phyloP scores from a whole-genome alignment of 2,888 invertebrate genomes.

The Sussaba pulchella region DNA sequence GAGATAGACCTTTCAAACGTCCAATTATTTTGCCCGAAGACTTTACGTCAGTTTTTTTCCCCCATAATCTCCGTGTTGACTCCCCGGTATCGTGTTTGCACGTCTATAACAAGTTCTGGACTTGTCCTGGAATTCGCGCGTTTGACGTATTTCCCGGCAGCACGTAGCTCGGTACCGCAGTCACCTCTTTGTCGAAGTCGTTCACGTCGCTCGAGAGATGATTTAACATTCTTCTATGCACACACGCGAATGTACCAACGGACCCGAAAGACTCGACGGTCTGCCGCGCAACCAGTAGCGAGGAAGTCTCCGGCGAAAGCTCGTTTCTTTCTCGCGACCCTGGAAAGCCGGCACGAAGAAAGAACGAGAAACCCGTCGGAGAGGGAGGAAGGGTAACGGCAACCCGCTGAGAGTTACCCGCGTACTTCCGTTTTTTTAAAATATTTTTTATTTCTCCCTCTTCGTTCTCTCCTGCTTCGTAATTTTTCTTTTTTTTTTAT shows the following conservation, averaged over 20 bases:
- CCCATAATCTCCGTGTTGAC: conserved; percentile 1
- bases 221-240: conserved; percentile 64
- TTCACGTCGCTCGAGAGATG: conserved; percentile 59
- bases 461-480: conserved; percentile 24
- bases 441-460: too few relatives aligned
- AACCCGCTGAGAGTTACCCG: conserved; percentile 51
- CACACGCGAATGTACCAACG: conserved; percentile 9
- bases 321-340: conserved; percentile 56
- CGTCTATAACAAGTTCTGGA: background rate
- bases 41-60: background rate
- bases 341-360: conserved; percentile 13
- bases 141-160: conserved; percentile 57
- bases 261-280: conserved; percentile 1
- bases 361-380: too few relatives aligned
- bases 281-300: conserved; percentile 20
- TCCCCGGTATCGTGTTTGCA: background rate
- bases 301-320: conserved; percentile 39
- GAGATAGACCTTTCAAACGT: background rate
- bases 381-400: too few relatives aligned
- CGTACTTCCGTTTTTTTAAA: conserved; percentile 60
- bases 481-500: conserved; percentile 26
- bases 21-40: background rate
- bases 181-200: conserved; percentile 37
- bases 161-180: conserved; percentile 45
- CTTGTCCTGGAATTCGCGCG: conserved; percentile 60